phyloP scores from a whole-genome alignment of 2,113 vertebrate species.

The Hipposideros armiger region DNA sequence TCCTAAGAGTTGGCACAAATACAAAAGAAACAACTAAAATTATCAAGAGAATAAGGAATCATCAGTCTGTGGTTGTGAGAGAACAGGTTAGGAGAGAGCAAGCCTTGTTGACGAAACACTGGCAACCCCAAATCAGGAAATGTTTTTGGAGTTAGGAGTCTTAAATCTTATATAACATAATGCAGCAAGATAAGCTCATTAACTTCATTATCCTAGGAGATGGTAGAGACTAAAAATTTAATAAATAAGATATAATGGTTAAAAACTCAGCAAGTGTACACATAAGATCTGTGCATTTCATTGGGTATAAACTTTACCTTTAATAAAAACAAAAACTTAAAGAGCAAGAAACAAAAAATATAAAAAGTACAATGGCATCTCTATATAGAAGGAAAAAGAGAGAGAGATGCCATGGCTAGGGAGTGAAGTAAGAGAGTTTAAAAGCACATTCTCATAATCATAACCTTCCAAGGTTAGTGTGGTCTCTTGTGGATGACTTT shows the following conservation, averaged over 20 bases:
- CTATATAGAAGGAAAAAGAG: background rate
- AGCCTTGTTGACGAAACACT: background rate
- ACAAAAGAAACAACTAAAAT: conserved; percentile 45
- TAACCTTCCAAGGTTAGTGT: background rate
- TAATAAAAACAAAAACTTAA: background rate
- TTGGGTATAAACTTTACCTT: background rate
- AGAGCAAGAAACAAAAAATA: conserved; percentile 1
- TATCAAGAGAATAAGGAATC: conserved; percentile 38
- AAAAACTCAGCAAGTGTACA: conserved; percentile 14
- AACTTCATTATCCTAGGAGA: conserved; percentile 36
- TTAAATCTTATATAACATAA: conserved; percentile 12
- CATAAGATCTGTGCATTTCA: background rate
- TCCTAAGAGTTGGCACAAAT: background rate
- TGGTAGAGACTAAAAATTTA: background rate
- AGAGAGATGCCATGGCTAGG: background rate
- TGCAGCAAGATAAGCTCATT: background rate
- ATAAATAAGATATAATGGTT: background rate
- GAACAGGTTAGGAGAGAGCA: background rate
- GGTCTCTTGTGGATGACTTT: background rate
- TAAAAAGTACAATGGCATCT: background rate
- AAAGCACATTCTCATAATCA: background rate
- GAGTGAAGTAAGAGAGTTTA: background rate
- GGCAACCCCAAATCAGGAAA: background rate
- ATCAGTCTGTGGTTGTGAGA: background rate
- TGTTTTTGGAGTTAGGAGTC: background rate